Evolutionary conservation across 2,113 vertebrate genomes (phyloP).

Genomic region (Protomyctophum bolini): DNA sequence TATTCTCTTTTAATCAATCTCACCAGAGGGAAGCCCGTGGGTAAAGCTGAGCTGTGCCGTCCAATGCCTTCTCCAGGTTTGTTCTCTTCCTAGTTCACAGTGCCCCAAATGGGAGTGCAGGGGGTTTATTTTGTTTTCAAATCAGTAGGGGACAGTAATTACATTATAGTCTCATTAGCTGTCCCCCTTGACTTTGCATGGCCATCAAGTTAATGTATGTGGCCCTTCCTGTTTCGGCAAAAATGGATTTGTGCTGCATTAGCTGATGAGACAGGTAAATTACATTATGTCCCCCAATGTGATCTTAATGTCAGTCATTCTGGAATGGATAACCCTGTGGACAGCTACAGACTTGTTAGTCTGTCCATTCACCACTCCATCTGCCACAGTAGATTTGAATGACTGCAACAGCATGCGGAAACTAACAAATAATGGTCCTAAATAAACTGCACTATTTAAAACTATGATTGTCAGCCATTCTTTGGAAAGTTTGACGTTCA

Average conservation of each 20-base stretch:
- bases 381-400: constrained; percentile 7
- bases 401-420: constrained; percentile 1
- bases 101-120: constrained; percentile 46
- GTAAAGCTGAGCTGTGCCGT: constrained; percentile 34
- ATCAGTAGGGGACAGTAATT: constrained; percentile 76
- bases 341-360: constrained; percentile 48
- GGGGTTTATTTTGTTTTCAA: constrained; percentile 73
- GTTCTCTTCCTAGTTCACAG: constrained; percentile 35
- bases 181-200: constrained; percentile 69
- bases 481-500: constrained; percentile 14
- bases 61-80: constrained; percentile 31
- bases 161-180: constrained; percentile 79
- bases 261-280: constrained; percentile 83
- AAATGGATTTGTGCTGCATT: constrained; percentile 84
- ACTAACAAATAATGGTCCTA: too few species aligned
- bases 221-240: constrained; percentile 75
- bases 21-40: constrained; percentile 50
- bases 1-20: constrained; percentile 46
- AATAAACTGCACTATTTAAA: not conserved
- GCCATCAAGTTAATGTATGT: constrained; percentile 82
- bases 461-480: not conserved
- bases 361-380: constrained; percentile 19
- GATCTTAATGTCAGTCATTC: constrained; percentile 79
- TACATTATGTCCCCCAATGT: constrained; percentile 80
- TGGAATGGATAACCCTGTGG: constrained; percentile 57